Evolutionary conservation across 2,113 vertebrate genomes (phyloP).

Genomic region (Caranx ignobilis): DNA sequence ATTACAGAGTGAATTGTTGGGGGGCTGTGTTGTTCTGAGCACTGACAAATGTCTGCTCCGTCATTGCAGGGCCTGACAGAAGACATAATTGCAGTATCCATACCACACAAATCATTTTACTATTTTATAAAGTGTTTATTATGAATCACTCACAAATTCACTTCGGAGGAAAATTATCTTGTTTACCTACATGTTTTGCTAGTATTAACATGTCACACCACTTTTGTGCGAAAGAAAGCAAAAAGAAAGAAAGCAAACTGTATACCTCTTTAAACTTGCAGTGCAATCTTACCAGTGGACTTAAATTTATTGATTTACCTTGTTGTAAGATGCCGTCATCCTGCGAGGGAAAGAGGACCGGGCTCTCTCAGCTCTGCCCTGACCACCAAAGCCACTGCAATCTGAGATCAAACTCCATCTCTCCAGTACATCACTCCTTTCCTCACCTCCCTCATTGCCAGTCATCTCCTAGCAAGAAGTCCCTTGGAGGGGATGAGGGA

Average conservation of each 20-base stretch:
- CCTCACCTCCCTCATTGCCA: constrained; percentile 48
- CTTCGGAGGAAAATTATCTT: constrained; percentile 71
- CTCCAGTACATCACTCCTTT: constrained; percentile 36
- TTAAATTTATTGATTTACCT: constrained; percentile 75
- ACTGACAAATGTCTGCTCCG: constrained; percentile 75
- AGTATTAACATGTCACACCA: constrained; percentile 78
- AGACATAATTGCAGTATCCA: constrained; percentile 75
- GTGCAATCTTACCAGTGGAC: constrained; percentile 79
- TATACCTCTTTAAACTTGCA: constrained; percentile 77
- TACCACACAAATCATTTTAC: constrained; percentile 78
- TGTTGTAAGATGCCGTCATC: constrained; percentile 73
- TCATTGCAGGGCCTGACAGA: constrained; percentile 68
- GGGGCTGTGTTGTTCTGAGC: constrained; percentile 70
- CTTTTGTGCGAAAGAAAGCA: constrained; percentile 73
- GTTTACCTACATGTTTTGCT: constrained; percentile 82
- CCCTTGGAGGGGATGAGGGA: constrained; percentile 65
- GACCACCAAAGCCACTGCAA: constrained; percentile 52
- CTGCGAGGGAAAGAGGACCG: constrained; percentile 50
- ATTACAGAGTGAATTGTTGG: constrained; percentile 69
- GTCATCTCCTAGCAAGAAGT: constrained; percentile 60
- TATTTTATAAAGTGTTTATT: constrained; percentile 80
- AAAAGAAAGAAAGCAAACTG: constrained; percentile 66
- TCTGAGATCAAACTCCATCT: constrained; percentile 56
- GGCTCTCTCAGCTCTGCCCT: constrained; percentile 45
- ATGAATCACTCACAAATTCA: constrained; percentile 77